Evolutionary conservation across 2,888 invertebrate species (phyloP).

Genomic region (Mythimna vitellina): DNA sequence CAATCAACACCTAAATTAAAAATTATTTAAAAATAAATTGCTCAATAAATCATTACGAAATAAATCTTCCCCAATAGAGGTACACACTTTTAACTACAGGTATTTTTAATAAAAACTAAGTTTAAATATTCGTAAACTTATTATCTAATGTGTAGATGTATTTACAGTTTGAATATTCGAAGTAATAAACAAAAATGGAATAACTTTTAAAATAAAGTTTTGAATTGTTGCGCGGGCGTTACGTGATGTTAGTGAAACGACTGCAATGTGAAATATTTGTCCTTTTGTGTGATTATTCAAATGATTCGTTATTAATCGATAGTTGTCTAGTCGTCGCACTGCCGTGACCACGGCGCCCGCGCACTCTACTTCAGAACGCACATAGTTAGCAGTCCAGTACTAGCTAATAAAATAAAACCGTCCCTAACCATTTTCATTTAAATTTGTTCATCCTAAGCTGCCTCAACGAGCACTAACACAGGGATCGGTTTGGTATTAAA

Average conservation of each 20-base stretch:
- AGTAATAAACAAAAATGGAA: constrained; percentile 51
- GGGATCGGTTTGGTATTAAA: constrained; percentile 6
- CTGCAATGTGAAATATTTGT: neutral
- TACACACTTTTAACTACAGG: constrained; percentile 46
- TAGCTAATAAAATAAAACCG: constrained; percentile 8
- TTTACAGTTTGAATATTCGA: constrained; percentile 59
- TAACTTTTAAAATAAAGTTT: constrained; percentile 24
- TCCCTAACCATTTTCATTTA: constrained; percentile 4
- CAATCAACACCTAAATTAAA: constrained; percentile 9
- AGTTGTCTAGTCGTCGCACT: too few species aligned
- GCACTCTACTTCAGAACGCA: constrained; percentile 2
- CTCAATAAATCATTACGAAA: constrained; percentile 25
- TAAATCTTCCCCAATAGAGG: constrained; percentile 54
- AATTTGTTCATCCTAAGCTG: constrained; percentile 38
- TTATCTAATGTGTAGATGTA: constrained; percentile 52
- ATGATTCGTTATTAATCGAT: neutral
- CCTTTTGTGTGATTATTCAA: neutral
- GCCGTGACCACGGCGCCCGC: constrained; percentile 4
- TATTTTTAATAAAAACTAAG: constrained; percentile 47
- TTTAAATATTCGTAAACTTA: constrained; percentile 59
- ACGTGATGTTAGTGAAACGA: neutral
- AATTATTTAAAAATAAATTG: constrained; percentile 28
- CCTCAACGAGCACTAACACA: constrained; percentile 36
- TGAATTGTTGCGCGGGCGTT: constrained; percentile 5
- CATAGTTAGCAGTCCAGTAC: constrained; percentile 5